Base-by-base conservation (phyloP, 2,888 invertebrate species). In the Cephus sareptanus region DNA sequence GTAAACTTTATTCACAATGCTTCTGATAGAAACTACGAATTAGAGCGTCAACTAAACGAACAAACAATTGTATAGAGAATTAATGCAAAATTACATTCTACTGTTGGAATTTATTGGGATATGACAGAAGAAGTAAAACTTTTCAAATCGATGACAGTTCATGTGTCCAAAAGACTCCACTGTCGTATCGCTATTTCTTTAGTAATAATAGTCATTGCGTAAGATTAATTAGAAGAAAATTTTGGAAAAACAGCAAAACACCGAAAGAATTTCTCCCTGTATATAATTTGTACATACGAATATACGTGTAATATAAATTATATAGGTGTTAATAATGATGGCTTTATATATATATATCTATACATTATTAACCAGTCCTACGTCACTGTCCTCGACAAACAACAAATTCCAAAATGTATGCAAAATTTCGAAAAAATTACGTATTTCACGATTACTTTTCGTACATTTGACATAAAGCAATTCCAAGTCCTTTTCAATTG, bases 261-360 rank as follows among this genome's bases (percentile, higher is more conserved):
- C 56, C 56, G 56, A 23, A 56, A 56, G 56, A 56, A 23, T 83
- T 85, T 85, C 80, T 84, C 81, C 83, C 81, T 87, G 87, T 89
- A 87, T 85, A 87, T 87, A 87, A 84, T 84, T 85, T 88, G 87
- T 88, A 88, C 84, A 88, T 87, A 87, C 71, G 76, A 85, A 74
- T 9, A 80, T 81, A 56, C 79, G 82, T 81, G 80, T 84, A 83
- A 83, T 87, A 83, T 85, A 84, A 85, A 87, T 83, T 80, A 80
- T 84, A 84, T 71, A 71, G 31, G 33, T 23, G 33, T 76, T 71
- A 69, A 40, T 56, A 70, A 71, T 35, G 75, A 69, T 77, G 56
- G 75, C 23, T 77, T 77, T 71, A 71, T 31, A 71, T 56, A 56
- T 23, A 13, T 35, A 35, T 34, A 34, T 34, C 34, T 15, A 40